Evolutionary conservation across 2,797 vertebrate species (phyloP).

Genomic region (Spondyliosoma cantharus): DNA sequence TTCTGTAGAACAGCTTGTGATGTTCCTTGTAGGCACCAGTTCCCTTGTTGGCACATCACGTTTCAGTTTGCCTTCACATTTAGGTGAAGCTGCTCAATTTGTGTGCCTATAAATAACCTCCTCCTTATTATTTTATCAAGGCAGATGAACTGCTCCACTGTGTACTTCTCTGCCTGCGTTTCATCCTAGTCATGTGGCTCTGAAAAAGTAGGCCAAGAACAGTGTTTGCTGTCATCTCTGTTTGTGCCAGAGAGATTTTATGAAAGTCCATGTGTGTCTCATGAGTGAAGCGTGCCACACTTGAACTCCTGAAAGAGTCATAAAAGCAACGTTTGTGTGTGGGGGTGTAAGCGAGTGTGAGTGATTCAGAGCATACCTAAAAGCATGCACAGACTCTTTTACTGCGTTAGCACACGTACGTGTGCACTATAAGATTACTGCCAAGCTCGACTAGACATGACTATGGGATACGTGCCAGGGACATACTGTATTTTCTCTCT

Average conservation of each 20-base stretch:
- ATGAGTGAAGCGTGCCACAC: conserved; percentile 45
- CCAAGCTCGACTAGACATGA: conserved; percentile 65
- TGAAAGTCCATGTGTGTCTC: conserved; percentile 52
- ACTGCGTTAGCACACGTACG: conserved; percentile 26
- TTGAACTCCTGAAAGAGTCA: conserved; percentile 30
- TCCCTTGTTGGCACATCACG: conserved; percentile 24
- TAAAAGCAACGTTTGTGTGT: conserved; percentile 40
- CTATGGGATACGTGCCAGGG: conserved; percentile 62
- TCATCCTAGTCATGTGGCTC: conserved; percentile 57
- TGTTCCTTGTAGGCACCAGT: conserved; percentile 16
- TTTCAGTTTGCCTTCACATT: conserved; percentile 59
- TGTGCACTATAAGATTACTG: conserved; percentile 53
- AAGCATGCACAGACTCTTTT: conserved; percentile 55
- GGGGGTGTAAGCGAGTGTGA: conserved; percentile 22
- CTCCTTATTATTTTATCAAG: conserved; percentile 76
- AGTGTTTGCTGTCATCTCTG: conserved; percentile 48
- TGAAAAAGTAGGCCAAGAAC: conserved; percentile 68
- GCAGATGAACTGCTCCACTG: conserved; percentile 50
- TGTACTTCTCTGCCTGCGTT: conserved; percentile 41
- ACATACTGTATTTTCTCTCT: conserved; percentile 52
- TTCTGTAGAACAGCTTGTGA: conserved; percentile 17
- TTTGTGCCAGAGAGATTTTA: conserved; percentile 44
- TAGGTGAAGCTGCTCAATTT: conserved; percentile 52
- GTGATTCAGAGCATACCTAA: conserved; percentile 49
- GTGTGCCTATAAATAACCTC: conserved; percentile 67